Percentiles rank a stretch among this genome's conserved stretches.
Evolutionary conservation across 2,113 vertebrate species (phyloP).

Genomic region (Nicator chloris): DNA sequence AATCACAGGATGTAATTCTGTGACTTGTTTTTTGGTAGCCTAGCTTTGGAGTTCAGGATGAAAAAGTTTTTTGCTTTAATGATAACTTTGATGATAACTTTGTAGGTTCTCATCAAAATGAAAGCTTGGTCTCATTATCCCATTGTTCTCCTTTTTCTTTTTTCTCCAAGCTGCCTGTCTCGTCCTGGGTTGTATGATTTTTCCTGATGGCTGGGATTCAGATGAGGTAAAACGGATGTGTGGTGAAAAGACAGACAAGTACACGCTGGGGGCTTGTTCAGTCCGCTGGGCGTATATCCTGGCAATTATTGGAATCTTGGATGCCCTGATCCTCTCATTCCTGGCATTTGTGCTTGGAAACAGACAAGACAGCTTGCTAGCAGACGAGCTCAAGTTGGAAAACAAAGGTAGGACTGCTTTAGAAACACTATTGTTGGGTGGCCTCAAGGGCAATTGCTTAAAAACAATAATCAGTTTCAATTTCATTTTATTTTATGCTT

Average conservation of each 20-base stretch:
- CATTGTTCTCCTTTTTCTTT: slow-evolving; percentile 34
- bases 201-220: slow-evolving; percentile 95
- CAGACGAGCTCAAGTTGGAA: slow-evolving; percentile 94
- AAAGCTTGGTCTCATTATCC: slow-evolving; percentile 31
- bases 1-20: neutral
- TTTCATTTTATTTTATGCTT: neutral
- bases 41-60: slow-evolving; percentile 2
- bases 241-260: slow-evolving; percentile 93
- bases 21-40: neutral
- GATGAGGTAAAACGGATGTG: slow-evolving; percentile 92
- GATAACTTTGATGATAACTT: slow-evolving; percentile 11
- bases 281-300: slow-evolving; percentile 96
- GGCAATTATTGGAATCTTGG: slow-evolving; percentile 95
- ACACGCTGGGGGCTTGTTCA: slow-evolving; percentile 91
- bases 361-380: slow-evolving; percentile 94
- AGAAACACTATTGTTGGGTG: slow-evolving; percentile 6
- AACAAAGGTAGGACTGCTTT: slow-evolving; percentile 86
- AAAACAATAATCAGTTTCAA: neutral
- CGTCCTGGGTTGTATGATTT: slow-evolving; percentile 97
- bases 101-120: slow-evolving; percentile 1
- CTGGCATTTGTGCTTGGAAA: slow-evolving; percentile 96
- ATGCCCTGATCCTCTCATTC: slow-evolving; percentile 96
- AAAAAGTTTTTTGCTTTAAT: slow-evolving; percentile 14
- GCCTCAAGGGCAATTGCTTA: neutral
- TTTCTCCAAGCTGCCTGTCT: slow-evolving; percentile 87